Conservation (phyloP, 2,113 vertebrate genomes). For the Clarias magur region DNA sequence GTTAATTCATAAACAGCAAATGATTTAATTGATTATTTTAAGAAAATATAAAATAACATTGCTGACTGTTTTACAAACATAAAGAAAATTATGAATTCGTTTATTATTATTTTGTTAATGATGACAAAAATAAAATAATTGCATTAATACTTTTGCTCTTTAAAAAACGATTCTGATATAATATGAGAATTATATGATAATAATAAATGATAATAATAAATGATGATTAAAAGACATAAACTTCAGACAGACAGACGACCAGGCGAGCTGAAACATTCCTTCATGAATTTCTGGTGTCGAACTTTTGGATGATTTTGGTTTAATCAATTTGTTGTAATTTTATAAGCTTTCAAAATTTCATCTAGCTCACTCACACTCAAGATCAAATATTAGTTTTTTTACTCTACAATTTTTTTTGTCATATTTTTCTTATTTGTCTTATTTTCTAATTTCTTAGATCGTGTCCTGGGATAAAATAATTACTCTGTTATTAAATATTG, state of each 20-base stretch:
- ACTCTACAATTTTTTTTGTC: background rate
- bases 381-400: background rate
- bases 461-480: too few relatives aligned
- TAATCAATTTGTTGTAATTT: background rate
- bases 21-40: background rate
- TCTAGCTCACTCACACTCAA: background rate
- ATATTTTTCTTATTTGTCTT: background rate
- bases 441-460: background rate
- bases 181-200: too few relatives aligned
- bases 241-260: background rate
- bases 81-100: too few relatives aligned
- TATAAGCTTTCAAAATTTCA: background rate
- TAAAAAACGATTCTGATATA: too few relatives aligned
- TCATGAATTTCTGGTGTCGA: background rate
- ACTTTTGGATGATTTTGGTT: background rate
- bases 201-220: background rate
- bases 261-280: background rate
- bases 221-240: background rate
- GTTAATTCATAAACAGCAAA: background rate
- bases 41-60: background rate
- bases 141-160: background rate
- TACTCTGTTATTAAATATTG: too few relatives aligned
- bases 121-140: background rate
- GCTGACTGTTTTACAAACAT: background rate
- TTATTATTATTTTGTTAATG: background rate